Base-by-base conservation (phyloP, 2,888 invertebrate genomes). In the Pedicia rivosa region DNA sequence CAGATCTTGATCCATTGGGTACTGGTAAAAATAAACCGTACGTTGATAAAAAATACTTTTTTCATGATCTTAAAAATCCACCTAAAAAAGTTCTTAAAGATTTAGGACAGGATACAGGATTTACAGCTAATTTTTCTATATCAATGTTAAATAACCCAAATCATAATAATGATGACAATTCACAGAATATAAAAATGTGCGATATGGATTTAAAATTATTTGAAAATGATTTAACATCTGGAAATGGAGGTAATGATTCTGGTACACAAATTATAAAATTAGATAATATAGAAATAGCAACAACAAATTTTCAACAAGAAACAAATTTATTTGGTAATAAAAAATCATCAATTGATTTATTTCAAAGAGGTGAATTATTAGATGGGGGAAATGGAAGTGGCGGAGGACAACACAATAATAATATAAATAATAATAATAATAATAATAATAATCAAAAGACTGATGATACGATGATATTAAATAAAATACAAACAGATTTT, bases 31-130 rank as follows among this genome's bases (percentile, higher is more conserved):
- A 79, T 64, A 83, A 82, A 64, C 90, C 90, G 44, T 91, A 88
- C 67, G 76, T 90, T 55, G 90, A 91, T 70, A 87, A 87, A 67
- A 90, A 90, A 70, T 84, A 87, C 66, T 91, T 91, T 70, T 91
- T 91, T 70, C 86, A 88, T 68, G 87, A 90, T 63, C 71, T 90
- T 55, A 90, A 90, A 68, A 88, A 90, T 65, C 90, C 90, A 48
- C 87, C 88, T 50, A 87, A 88, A 67, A 87, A 86, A 66, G 81
- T 83, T 44, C 72, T 90, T 50, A 87, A 88, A 66, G 90, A 90
- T 63, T 67, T 90, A 29, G 35, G 35, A 6, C 41, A 44, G 29
- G 42, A 39, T 19, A 24, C 30, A 2, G 34, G 26, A 19, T 48
- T 48, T 37, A 39, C 44, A 22, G 45, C 48, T 3, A 44, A 38